phyloP scores from a whole-genome alignment of 2,888 invertebrate species.

The Ferdinandea cuprea region DNA sequence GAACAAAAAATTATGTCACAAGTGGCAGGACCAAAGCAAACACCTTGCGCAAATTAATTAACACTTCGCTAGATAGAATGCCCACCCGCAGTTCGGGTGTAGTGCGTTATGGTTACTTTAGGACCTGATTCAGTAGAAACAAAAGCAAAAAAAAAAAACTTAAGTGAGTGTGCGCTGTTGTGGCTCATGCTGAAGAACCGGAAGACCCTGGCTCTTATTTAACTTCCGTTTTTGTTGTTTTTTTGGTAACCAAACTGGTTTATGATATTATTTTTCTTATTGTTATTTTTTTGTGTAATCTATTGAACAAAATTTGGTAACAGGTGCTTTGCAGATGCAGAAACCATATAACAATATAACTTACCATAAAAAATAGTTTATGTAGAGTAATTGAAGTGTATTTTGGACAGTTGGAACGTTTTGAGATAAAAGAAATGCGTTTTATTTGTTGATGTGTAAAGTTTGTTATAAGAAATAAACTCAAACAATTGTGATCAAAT shows the following conservation, averaged over 20 bases:
- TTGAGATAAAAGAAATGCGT: background rate
- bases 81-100: slow-evolving; percentile 65
- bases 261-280: slow-evolving; percentile 18
- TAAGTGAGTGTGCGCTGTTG: slow-evolving; percentile 48
- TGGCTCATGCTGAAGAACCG: slow-evolving; percentile 71
- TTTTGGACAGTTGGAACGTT: background rate
- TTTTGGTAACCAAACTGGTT: slow-evolving; percentile 43
- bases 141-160: slow-evolving; percentile 14
- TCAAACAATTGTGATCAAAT: too few species aligned
- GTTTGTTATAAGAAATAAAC: too few species aligned
- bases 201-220: slow-evolving; percentile 58
- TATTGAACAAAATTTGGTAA: slow-evolving; percentile 29
- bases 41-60: slow-evolving; percentile 74
- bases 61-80: slow-evolving; percentile 65
- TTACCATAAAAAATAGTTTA: background rate
- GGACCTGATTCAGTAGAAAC: background rate
- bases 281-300: background rate
- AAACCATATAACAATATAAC: slow-evolving; percentile 55
- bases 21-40: slow-evolving; percentile 60
- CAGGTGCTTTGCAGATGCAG: slow-evolving; percentile 50
- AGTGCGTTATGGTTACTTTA: slow-evolving; percentile 50
- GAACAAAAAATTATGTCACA: slow-evolving; percentile 61
- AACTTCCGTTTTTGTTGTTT: slow-evolving; percentile 70
- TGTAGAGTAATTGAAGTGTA: background rate
- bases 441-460: too few species aligned